Base-by-base conservation (phyloP, 2,888 invertebrate species). In the Ernsta delagoae region DNA sequence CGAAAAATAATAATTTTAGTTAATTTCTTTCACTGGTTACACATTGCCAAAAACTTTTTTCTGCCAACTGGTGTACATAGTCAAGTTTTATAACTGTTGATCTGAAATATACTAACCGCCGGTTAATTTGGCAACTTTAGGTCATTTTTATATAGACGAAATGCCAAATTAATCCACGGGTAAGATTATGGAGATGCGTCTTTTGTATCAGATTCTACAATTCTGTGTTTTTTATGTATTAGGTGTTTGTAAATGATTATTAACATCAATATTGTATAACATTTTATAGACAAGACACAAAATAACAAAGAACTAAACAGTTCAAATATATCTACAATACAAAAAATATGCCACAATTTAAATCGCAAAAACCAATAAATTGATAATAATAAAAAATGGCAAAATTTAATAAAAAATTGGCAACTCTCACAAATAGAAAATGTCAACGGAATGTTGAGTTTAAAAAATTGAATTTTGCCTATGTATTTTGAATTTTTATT, bases 391-490 rank as follows among this genome's bases (percentile, higher is more conserved):
- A 64, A 12, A 64, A 56, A 56, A 64, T 64, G 54, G 64, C 64
- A 56, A 56, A 34, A 56, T 64, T 45, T 12, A 34, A 31, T 54
- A 24, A 34, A 64, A 64, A 64, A 36, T 50, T 64, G 64, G 64
- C 64, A 64, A 64, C 64, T 43, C 34, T 45, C 7, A 50, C 12
- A 64, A 56, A 64, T 45, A 31, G 24, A 39, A 41, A 41, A n/a
- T 48, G 48, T 48, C 3, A 63, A 63, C 31, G 56, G 56, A 64
- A 64, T 64, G 63, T 41, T 62, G 4, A 16, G 16, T 16, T 11
- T 3, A 11, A 45, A 45, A 45, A 50, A 50, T 50, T 1, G 16
- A 45, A 45, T 45, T 45, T 5, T 36, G 36, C 16, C 16, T 16
- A 16, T 16, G 16, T 16, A 16, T 16, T 16, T 16, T 1, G 1